Evolutionary conservation across 2,888 invertebrate genomes (phyloP).

Genomic region (Tenthredo livida): DNA sequence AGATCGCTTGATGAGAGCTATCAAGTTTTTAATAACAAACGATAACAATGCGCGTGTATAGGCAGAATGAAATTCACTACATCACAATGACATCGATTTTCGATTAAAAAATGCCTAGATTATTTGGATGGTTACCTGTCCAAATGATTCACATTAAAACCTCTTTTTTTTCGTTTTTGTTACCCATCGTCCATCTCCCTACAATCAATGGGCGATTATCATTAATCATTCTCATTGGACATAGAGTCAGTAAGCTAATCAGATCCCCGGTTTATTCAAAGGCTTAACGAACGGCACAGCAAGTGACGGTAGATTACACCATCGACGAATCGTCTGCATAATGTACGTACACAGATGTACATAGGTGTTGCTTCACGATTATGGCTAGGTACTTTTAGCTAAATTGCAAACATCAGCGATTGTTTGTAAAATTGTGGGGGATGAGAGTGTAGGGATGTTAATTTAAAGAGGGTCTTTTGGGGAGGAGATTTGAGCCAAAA

Average conservation of each 20-base stretch:
- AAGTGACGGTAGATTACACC: conserved; percentile 7
- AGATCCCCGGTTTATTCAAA: conserved; percentile 17
- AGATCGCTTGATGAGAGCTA: conserved; percentile 17
- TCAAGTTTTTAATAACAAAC: conserved; percentile 27
- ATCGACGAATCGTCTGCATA: conserved; percentile 14
- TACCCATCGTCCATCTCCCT: not conserved
- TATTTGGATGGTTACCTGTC: not conserved
- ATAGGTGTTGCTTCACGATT: not conserved
- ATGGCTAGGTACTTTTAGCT: not conserved
- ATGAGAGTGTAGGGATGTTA: conserved; percentile 21
- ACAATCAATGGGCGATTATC: conserved; percentile 12
- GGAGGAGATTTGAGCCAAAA: not conserved
- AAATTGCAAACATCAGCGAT: conserved; percentile 5
- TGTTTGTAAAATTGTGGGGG: not conserved
- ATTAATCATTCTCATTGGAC: conserved; percentile 25
- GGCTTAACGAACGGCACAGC: not conserved
- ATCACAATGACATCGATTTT: not conserved
- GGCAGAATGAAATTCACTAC: not conserved
- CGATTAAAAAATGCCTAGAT: not conserved
- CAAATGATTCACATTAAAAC: not conserved
- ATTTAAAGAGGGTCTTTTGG: conserved; percentile 23
- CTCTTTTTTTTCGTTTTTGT: not conserved
- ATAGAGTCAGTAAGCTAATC: conserved; percentile 18
- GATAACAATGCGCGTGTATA: conserved; percentile 1
- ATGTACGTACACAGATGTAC: not conserved